Evolutionary conservation across 2,888 invertebrate genomes (phyloP).

Genomic region (Agriopis aurantiaria): DNA sequence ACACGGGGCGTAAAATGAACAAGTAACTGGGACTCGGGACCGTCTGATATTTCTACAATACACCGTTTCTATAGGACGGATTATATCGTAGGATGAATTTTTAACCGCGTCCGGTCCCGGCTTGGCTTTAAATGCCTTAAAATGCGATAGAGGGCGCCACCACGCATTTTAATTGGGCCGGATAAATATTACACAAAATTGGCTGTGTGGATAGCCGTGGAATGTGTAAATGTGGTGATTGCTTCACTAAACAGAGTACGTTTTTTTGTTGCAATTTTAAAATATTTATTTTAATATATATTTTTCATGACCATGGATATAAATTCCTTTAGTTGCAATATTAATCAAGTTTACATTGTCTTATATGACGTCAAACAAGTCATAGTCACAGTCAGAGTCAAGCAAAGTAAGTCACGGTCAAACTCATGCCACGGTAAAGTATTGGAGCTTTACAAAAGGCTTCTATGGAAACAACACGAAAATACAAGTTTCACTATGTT

Average conservation of each 20-base stretch:
- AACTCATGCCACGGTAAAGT: too few species aligned
- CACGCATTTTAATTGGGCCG: conserved; percentile 64
- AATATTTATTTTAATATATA: too few species aligned
- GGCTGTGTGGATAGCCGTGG: conserved; percentile 40
- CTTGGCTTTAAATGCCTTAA: conserved; percentile 52
- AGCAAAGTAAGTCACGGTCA: too few species aligned
- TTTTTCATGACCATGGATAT: too few species aligned
- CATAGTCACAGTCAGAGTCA: too few species aligned
- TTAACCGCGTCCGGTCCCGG: conserved; percentile 56
- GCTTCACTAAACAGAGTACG: conserved; percentile 42
- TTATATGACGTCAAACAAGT: too few species aligned
- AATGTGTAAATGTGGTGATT: conserved; percentile 46
- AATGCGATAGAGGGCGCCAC: conserved; percentile 56
- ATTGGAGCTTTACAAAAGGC: too few species aligned
- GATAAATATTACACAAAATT: conserved; percentile 62
- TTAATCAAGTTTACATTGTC: too few species aligned
- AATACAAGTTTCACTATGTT: too few species aligned
- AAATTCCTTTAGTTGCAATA: too few species aligned
- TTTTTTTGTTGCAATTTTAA: too few species aligned
- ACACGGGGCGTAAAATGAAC: conserved; percentile 22
- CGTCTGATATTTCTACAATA: conserved; percentile 16
- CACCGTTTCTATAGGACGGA: conserved; percentile 44
- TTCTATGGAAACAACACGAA: too few species aligned
- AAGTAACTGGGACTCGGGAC: conserved; percentile 24
- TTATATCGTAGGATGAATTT: conserved; percentile 62